Conservation (phyloP, 2,113 vertebrate genomes). For the Thalassarche chlororhynchos region DNA sequence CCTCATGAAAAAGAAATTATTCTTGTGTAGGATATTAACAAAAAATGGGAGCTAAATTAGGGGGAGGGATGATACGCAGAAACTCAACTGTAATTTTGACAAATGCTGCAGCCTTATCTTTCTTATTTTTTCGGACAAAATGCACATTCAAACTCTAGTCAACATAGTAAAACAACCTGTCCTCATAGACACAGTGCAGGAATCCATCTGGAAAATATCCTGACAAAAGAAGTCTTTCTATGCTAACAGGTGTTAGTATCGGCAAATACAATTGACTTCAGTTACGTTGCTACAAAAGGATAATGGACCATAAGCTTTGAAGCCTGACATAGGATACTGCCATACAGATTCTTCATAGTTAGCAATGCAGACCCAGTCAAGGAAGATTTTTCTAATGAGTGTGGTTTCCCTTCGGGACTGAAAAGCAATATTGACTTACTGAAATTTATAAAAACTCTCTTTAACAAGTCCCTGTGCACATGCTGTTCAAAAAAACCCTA, state of each 20-base stretch:
- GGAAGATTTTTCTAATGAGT: not conserved
- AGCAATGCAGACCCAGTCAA: not conserved
- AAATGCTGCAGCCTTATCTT: not conserved
- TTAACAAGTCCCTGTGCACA: not conserved
- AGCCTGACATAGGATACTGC: not conserved
- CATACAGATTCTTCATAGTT: not conserved
- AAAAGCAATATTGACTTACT: not conserved
- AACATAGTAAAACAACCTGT: not conserved
- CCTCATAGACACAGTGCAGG: not conserved
- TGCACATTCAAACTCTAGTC: not conserved
- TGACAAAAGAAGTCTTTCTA: not conserved
- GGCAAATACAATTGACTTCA: not conserved
- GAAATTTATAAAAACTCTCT: not conserved
- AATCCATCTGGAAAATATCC: not conserved
- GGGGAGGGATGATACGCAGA: not conserved
- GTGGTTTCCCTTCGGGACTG: not conserved
- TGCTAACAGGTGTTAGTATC: not conserved
- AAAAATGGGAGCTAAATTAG: not conserved
- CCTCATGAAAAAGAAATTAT: not conserved
- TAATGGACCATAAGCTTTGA: not conserved
- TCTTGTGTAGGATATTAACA: not conserved
- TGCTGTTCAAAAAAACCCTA: not conserved
- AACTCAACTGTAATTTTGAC: not conserved
- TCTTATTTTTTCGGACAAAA: not conserved
- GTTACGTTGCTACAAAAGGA: not conserved